phyloP scores from a whole-genome alignment of 1,140 invertebrate species.

The Eumeta japonica region DNA sequence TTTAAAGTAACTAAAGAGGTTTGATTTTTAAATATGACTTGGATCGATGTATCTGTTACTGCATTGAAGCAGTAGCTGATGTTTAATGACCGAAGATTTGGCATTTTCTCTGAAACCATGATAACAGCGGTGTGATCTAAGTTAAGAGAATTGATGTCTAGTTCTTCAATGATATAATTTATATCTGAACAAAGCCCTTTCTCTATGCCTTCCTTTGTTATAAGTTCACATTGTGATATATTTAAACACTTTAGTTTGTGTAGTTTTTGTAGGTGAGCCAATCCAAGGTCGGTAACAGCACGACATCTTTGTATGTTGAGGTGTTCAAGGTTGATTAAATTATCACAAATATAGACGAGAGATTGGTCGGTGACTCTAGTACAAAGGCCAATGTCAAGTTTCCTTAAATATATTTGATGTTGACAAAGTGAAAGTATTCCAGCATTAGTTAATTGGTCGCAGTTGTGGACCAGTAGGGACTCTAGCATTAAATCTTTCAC shows the following conservation, averaged over 20 bases:
- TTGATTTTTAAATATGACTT: constrained; percentile 64
- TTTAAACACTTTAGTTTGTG: constrained; percentile 61
- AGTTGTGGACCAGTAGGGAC: constrained; percentile 59
- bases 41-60: constrained; percentile 66
- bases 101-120: constrained; percentile 57
- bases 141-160: constrained; percentile 63
- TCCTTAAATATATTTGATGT: constrained; percentile 59
- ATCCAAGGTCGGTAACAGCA: constrained; percentile 62
- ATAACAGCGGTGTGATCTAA: constrained; percentile 63
- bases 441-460: constrained; percentile 65
- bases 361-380: constrained; percentile 64
- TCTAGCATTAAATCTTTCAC: constrained; percentile 58
- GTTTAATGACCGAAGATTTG: constrained; percentile 62
- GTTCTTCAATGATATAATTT: constrained; percentile 45
- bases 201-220: constrained; percentile 62
- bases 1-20: constrained; percentile 60
- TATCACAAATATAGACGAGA: constrained; percentile 59
- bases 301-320: constrained; percentile 62
- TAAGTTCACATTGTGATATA: constrained; percentile 65
- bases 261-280: constrained; percentile 56
- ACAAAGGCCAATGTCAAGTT: constrained; percentile 65
- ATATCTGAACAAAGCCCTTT: constrained; percentile 56
- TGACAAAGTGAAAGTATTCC: constrained; percentile 60
- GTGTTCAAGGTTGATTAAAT: constrained; percentile 57
- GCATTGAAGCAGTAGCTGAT: constrained; percentile 67